These are phyloP conservation scores for Syndactyla subalaris DNA, from an alignment of 2,797 vertebrate species.

Conservation along the genomic window DNA sequence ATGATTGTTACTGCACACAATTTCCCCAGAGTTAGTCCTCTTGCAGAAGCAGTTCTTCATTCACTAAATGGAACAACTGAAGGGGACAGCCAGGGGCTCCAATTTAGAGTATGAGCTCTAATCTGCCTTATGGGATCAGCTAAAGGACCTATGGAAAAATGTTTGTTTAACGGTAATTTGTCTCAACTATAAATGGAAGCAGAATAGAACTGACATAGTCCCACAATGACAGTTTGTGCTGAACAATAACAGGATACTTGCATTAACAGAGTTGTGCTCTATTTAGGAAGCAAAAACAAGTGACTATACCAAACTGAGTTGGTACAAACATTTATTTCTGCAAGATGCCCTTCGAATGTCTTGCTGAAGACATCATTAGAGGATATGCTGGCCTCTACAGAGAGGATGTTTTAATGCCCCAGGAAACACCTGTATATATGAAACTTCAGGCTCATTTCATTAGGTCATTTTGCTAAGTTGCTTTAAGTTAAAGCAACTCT, in stretches of 20 bases:
- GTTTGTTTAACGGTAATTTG: constrained; percentile 40
- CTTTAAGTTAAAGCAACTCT: not conserved
- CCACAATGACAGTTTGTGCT: constrained; percentile 17
- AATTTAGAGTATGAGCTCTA: constrained; percentile 12
- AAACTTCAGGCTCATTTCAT: not conserved
- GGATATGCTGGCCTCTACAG: not conserved
- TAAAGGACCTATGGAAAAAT: constrained; percentile 47
- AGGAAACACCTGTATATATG: constrained; percentile 34
- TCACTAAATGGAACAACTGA: constrained; percentile 19
- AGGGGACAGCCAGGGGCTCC: not conserved
- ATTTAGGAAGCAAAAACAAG: constrained; percentile 28
- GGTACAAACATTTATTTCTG: constrained; percentile 5
- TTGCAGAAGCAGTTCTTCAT: constrained; percentile 21
- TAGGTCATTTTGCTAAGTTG: not conserved
- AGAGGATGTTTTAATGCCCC: constrained; percentile 5
- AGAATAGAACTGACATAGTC: constrained; percentile 48
- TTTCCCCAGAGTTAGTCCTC: not conserved
- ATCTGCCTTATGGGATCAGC: constrained; percentile 29
- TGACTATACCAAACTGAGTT: not conserved
- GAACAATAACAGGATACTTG: constrained; percentile 56
- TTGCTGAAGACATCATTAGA: not conserved
- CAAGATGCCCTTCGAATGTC: not conserved
- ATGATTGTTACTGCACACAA: not conserved
- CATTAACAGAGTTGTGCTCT: constrained; percentile 15
- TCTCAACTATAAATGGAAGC: constrained; percentile 57